Conservation (phyloP, 2,888 invertebrate species). For the Acleris cristana region DNA sequence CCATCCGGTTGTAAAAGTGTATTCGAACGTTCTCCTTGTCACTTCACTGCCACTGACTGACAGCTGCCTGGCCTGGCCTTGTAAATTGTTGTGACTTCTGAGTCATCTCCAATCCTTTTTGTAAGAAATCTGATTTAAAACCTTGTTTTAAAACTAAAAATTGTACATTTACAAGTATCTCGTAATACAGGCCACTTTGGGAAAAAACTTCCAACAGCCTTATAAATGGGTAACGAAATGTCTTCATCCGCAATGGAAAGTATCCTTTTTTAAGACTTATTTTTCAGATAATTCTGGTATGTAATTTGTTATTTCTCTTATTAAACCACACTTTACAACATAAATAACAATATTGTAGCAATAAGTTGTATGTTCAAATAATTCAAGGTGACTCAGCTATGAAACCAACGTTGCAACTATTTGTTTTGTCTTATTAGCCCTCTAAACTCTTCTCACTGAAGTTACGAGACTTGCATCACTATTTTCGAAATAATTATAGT, state of each 20-base stretch:
- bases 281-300: conserved; percentile 30
- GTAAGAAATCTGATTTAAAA: conserved; percentile 15
- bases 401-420: too few relatives aligned
- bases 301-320: conserved; percentile 1
- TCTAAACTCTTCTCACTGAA: too few relatives aligned
- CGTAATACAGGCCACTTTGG: conserved; percentile 44
- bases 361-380: too few relatives aligned
- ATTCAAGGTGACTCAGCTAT: too few relatives aligned
- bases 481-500: too few relatives aligned
- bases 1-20: background rate
- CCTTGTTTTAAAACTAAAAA: background rate
- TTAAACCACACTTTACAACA: too few relatives aligned
- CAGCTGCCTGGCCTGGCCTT: background rate
- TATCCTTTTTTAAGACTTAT: conserved; percentile 87
- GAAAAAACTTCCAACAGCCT: conserved; percentile 47
- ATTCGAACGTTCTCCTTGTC: conserved; percentile 1
- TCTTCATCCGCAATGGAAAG: conserved; percentile 95
- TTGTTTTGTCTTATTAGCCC: too few relatives aligned
- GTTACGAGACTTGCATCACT: too few relatives aligned
- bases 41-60: background rate
- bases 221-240: conserved; percentile 91
- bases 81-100: conserved; percentile 39
- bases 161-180: background rate
- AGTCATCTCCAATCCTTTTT: conserved; percentile 43
- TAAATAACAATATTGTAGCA: too few relatives aligned